A percentile compares a stretch with the other conserved stretches of the same genome.
These are phyloP conservation scores for Meiosimyza platycephala DNA, from an alignment of 2,888 invertebrate genomes.

Conservation along the genomic window DNA sequence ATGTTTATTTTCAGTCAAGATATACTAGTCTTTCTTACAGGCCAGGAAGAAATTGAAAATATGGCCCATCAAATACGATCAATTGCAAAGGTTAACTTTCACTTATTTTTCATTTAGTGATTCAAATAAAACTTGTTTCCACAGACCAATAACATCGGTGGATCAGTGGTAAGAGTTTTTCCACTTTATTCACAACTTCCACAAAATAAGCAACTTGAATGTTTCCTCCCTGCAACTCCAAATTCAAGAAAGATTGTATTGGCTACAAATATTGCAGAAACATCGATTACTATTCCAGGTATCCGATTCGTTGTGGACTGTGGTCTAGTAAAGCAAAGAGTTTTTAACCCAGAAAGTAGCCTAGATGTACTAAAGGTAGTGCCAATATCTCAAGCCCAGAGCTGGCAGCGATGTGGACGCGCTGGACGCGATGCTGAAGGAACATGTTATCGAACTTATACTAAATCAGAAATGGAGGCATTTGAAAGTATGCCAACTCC, in stretches of 20 bases:
- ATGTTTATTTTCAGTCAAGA: constrained; percentile 77
- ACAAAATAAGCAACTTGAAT: constrained; percentile 86
- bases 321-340: constrained; percentile 91
- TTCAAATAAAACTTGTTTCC: constrained; percentile 44
- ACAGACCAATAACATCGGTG: constrained; percentile 63
- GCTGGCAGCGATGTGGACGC: constrained; percentile 92
- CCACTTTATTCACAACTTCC: constrained; percentile 94
- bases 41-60: constrained; percentile 97
- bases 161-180: constrained; percentile 79
- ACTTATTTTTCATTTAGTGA: neutral
- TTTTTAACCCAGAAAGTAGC: constrained; percentile 84
- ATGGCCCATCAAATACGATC: constrained; percentile 79
- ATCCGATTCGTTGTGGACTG: constrained; percentile 92
- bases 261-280: constrained; percentile 98
- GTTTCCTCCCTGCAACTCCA: constrained; percentile 79
- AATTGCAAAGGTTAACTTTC: constrained; percentile 72
- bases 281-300: constrained; percentile 94
- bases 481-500: constrained; percentile 82
- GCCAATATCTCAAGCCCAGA: constrained; percentile 89
- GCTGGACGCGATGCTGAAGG: constrained; percentile 91
- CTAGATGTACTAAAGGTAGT: constrained; percentile 86
- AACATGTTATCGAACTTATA: constrained; percentile 88
- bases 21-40: constrained; percentile 92
- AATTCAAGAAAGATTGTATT: constrained; percentile 90
- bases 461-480: constrained; percentile 78